A percentile compares a stretch with the other conserved stretches of the same genome.
phyloP scores from a whole-genome alignment of 2,888 invertebrate genomes.

The Drosophila emarginata region DNA sequence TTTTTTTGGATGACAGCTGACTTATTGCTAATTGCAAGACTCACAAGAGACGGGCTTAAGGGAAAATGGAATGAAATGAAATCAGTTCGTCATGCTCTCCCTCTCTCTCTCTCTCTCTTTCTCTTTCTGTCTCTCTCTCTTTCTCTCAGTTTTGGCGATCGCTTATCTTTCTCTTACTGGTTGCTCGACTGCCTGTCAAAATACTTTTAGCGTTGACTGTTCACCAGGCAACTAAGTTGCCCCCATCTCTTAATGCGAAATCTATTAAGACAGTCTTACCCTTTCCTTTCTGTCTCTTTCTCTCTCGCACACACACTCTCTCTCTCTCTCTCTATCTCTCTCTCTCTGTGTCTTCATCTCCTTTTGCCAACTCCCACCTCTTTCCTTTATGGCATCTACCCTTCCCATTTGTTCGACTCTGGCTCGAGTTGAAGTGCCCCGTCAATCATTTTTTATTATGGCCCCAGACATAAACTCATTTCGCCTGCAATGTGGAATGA shows the following conservation, averaged over 20 bases:
- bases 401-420: constrained; percentile 13
- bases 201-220: constrained; percentile 72
- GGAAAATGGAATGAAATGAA: constrained; percentile 47
- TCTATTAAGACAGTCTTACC: constrained; percentile 61
- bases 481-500: constrained; percentile 62
- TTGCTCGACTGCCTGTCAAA: constrained; percentile 63
- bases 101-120: constrained; percentile 1
- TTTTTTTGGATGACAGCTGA: constrained; percentile 64
- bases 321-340: neutral
- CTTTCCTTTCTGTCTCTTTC: constrained; percentile 1
- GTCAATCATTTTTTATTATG: constrained; percentile 76
- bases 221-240: constrained; percentile 37
- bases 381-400: constrained; percentile 1
- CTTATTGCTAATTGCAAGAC: constrained; percentile 74
- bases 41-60: constrained; percentile 21
- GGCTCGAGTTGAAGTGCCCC: constrained; percentile 64
- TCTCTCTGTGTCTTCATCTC: constrained; percentile 3
- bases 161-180: constrained; percentile 56
- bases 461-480: constrained; percentile 76
- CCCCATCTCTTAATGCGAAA: constrained; percentile 70
- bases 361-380: neutral
- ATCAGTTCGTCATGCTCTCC: constrained; percentile 69
- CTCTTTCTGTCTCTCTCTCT: neutral
- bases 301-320: neutral
- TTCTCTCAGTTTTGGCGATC: constrained; percentile 44